Evolutionary conservation across 2,888 invertebrate species (phyloP), one percentile per base, ranked within the genome.

Genomic region (Xiphydria camelus): DNA sequence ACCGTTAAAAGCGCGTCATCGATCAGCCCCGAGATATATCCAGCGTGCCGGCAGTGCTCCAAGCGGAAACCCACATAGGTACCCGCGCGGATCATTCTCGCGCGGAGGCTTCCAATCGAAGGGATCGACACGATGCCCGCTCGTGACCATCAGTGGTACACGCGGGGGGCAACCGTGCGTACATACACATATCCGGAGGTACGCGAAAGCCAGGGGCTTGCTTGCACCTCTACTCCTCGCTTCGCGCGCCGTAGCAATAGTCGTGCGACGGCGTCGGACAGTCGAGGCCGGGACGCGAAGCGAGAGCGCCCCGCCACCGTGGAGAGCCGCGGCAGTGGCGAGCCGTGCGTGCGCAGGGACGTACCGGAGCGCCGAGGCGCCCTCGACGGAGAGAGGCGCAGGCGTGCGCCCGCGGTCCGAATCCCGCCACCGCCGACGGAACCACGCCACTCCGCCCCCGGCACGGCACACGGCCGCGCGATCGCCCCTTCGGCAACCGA

Each of bases 401-500:
- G 67, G 69, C 69, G 73, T 69, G 62, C 63, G 55, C 47, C 57
- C 59, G 58, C 61, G 64, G 62, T 64, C 65, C 62, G 61, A 65
- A 66, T 65, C 66, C 66, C 66, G 64, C 69, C 68, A 65, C 64
- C 66, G n/a, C n/a, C n/a, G n/a, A 63, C 68, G 66, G 68, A 66
- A 68, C 61, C 67, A 64, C 62, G 66, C 65, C 66, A 64, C 57
- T 71, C 68, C 63, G 69, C 69, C 71, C 70, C 70, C 66, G 70
- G 68, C 71, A 66, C 68, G 66, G 67, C 56, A 47, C 59, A 63
- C n/a, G n/a, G 60, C 67, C 68, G 68, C 71, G 53, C 52, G 52
- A 44, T 41, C 41, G 31, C 51, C 34, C 10, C n/a, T n/a, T 64
- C 64, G 64, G 66, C 60, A 34, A 65, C 66, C 68, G 62, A 63